Conservation (phyloP, 2,888 invertebrate species). For the Scaptomyza tumidula region DNA sequence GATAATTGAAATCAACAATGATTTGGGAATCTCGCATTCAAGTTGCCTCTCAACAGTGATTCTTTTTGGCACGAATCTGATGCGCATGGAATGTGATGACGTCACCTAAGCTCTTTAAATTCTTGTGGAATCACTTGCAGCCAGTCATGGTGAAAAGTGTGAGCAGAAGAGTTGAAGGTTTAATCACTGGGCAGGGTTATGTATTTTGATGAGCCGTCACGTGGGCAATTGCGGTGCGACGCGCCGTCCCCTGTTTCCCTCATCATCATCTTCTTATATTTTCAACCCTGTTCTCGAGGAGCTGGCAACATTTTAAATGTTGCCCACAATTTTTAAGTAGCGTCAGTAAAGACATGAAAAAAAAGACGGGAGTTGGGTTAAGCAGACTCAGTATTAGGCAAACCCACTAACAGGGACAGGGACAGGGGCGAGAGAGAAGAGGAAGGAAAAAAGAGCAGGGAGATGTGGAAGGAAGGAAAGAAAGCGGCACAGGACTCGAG, state of each 20-base stretch:
- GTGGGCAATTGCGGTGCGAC: constrained; percentile 6
- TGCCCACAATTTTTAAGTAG: constrained; percentile 76
- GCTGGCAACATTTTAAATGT: constrained; percentile 58
- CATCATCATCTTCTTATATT: not conserved
- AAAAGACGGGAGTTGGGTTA: not conserved
- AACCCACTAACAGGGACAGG: constrained; percentile 23
- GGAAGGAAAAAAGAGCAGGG: not conserved
- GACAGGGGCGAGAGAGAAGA: no score
- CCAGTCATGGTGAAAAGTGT: constrained; percentile 7
- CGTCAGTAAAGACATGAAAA: constrained; percentile 41
- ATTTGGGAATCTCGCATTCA: not conserved
- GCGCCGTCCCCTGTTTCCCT: not conserved
- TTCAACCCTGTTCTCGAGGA: not conserved
- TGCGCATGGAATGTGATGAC: constrained; percentile 5
- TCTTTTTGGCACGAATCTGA: not conserved
- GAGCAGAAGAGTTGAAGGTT: not conserved
- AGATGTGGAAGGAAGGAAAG: not conserved
- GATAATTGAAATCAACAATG: not conserved
- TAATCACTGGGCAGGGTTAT: constrained; percentile 35
- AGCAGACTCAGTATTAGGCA: constrained; percentile 22
- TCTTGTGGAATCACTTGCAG: constrained; percentile 4
- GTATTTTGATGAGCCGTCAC: constrained; percentile 50
- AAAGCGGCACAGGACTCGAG: constrained; percentile 25
- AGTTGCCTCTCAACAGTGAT: not conserved
- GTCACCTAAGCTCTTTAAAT: not conserved